These are phyloP conservation scores for Microtus oregoni DNA, from an alignment of 2,113 vertebrate genomes.

Conservation along the genomic window DNA sequence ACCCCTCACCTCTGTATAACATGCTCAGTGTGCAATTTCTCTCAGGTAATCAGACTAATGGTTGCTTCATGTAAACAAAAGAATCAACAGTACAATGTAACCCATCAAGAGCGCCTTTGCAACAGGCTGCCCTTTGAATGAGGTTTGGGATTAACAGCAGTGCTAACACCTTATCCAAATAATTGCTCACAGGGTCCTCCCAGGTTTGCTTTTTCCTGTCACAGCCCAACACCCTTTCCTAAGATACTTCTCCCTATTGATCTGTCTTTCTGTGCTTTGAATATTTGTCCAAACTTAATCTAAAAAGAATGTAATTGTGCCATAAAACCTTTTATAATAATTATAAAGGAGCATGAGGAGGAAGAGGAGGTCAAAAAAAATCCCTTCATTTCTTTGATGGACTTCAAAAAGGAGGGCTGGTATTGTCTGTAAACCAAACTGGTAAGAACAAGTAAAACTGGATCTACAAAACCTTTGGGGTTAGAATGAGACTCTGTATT, in stretches of 20 bases:
- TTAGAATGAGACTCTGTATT: slow-evolving; percentile 43
- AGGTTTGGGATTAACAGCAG: slow-evolving; percentile 63
- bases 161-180: slow-evolving; percentile 47
- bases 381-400: slow-evolving; percentile 30
- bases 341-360: slow-evolving; percentile 36
- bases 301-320: slow-evolving; percentile 60
- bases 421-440: slow-evolving; percentile 55
- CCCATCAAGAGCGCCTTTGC: slow-evolving; percentile 33
- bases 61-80: slow-evolving; percentile 71
- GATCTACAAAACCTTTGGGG: slow-evolving; percentile 59
- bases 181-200: slow-evolving; percentile 28
- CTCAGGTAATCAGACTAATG: slow-evolving; percentile 35
- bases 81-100: slow-evolving; percentile 50
- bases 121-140: slow-evolving; percentile 56
- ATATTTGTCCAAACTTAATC: slow-evolving; percentile 54
- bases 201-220: slow-evolving; percentile 26
- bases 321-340: slow-evolving; percentile 54
- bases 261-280: slow-evolving; percentile 49
- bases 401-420: slow-evolving; percentile 53
- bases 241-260: slow-evolving; percentile 42
- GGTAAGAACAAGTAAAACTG: slow-evolving; percentile 40
- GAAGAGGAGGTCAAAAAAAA: not conserved
- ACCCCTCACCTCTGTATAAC: not conserved
- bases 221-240: slow-evolving; percentile 30
- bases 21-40: slow-evolving; percentile 49